Evolutionary conservation across 2,888 invertebrate species (phyloP).

Genomic region (Nymphalis polychloros): DNA sequence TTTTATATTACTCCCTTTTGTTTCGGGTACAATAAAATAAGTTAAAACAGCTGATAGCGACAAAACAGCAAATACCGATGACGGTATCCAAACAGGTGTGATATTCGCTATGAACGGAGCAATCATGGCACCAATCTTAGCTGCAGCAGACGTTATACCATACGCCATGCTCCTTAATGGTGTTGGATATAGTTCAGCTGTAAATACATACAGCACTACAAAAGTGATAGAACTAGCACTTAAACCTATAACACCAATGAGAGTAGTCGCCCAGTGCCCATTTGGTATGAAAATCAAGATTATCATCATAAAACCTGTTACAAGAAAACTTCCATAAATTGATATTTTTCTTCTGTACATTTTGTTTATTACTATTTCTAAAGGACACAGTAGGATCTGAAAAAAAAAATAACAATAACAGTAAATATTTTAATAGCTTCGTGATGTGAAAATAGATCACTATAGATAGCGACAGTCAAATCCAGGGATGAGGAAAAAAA

Average conservation of each 20-base stretch:
- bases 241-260: constrained; percentile 49
- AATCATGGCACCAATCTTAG: constrained; percentile 56
- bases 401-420: constrained; percentile 42
- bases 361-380: constrained; percentile 50
- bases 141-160: constrained; percentile 51
- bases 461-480: too few relatives aligned
- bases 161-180: constrained; percentile 60
- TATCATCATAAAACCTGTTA: constrained; percentile 48
- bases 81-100: constrained; percentile 54
- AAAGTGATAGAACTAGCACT: constrained; percentile 44
- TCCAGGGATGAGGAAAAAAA: too few relatives aligned
- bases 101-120: constrained; percentile 58
- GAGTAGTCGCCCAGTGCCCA: constrained; percentile 45
- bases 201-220: constrained; percentile 49
- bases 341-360: constrained; percentile 49
- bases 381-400: constrained; percentile 49
- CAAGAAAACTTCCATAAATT: constrained; percentile 39
- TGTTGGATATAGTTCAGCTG: constrained; percentile 61
- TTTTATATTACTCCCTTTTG: constrained; percentile 56
- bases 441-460: too few relatives aligned
- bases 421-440: too few relatives aligned
- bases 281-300: constrained; percentile 47
- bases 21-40: constrained; percentile 57
- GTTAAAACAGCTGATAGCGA: constrained; percentile 52
- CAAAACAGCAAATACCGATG: constrained; percentile 52